Evolutionary conservation across 2,113 vertebrate species (phyloP).

Genomic region (Eretmodus cyanostictus): DNA sequence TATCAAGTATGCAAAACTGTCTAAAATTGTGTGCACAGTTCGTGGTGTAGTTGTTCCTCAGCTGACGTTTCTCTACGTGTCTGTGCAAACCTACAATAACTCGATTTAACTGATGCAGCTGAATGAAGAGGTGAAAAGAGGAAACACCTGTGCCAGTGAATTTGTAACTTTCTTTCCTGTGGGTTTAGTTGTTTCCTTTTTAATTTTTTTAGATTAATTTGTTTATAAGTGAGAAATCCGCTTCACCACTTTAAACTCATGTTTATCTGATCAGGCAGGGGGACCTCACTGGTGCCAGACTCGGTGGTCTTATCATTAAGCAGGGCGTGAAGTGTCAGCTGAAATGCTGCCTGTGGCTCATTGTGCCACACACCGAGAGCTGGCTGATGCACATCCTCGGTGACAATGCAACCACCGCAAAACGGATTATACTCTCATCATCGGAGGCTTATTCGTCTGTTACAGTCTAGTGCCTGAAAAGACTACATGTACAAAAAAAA

Average conservation of each 20-base stretch:
- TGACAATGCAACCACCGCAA: not conserved
- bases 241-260: not conserved
- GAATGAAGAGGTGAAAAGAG: not conserved
- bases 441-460: not conserved
- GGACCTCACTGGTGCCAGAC: not conserved
- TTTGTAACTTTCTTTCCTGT: not conserved
- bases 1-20: not conserved
- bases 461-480: not conserved
- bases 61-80: not conserved
- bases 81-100: not conserved
- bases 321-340: conserved; percentile 10
- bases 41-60: not conserved
- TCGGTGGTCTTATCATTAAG: not conserved
- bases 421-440: conserved; percentile 12
- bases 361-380: conserved; percentile 15
- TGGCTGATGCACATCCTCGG: conserved; percentile 26
- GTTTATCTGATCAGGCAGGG: not conserved
- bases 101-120: not conserved
- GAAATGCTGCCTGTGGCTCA: not conserved
- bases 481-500: not conserved
- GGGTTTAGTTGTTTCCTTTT: not conserved
- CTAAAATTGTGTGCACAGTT: not conserved
- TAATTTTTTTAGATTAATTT: not conserved
- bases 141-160: not conserved
- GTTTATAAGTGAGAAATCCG: not conserved